Percentiles rank a stretch among this genome's conserved stretches.
These are phyloP conservation scores for Coleophora deauratella DNA, from an alignment of 2,888 invertebrate species.

Conservation along the genomic window DNA sequence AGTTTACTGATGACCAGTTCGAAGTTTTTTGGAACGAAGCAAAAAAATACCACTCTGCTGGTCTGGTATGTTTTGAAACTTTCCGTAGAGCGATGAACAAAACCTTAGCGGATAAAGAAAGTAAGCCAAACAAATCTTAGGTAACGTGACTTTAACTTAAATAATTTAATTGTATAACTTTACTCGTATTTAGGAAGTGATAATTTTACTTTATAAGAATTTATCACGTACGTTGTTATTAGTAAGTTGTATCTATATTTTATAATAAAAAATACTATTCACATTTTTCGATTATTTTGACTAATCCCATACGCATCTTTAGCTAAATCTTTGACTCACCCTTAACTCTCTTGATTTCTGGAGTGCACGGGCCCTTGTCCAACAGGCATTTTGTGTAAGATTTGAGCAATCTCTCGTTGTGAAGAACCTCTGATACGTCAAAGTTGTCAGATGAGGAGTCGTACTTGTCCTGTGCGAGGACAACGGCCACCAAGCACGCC, in stretches of 20 bases:
- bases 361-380: constrained; percentile 78
- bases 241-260: too few relatives aligned
- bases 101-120: constrained; percentile 6
- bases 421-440: constrained; percentile 78
- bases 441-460: constrained; percentile 78
- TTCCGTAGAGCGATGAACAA: constrained; percentile 22
- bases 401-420: constrained; percentile 77
- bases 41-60: constrained; percentile 44
- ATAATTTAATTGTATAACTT: too few relatives aligned
- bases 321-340: constrained; percentile 56
- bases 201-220: too few relatives aligned
- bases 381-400: constrained; percentile 81
- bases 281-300: too few relatives aligned
- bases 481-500: constrained; percentile 31
- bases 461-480: constrained; percentile 61
- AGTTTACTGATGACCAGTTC: constrained; percentile 49
- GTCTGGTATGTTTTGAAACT: constrained; percentile 52
- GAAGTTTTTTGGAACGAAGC: constrained; percentile 52
- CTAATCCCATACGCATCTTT: too few relatives aligned
- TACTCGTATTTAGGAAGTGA: too few relatives aligned
- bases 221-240: too few relatives aligned
- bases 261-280: too few relatives aligned
- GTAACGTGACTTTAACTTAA: too few relatives aligned
- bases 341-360: constrained; percentile 81
- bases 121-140: neutral